Conservation (phyloP, 1,140 invertebrate genomes). For the Cardiocondyla obscurior region DNA sequence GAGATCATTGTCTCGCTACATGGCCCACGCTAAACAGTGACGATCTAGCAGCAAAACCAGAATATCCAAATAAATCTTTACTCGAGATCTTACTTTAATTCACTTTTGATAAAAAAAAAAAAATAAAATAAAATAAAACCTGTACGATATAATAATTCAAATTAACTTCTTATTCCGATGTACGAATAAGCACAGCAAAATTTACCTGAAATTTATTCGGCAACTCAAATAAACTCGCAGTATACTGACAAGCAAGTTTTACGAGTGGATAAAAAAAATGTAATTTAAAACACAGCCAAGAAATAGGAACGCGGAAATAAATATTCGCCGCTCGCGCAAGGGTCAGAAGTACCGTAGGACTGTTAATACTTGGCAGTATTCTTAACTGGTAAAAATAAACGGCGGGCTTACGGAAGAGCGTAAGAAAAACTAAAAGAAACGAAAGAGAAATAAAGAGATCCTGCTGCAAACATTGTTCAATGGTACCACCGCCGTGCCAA, state of each 20-base stretch:
- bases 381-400: slow-evolving; percentile 14
- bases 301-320: slow-evolving; percentile 13
- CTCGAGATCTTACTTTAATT: not conserved
- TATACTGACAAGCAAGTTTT: slow-evolving; percentile 6
- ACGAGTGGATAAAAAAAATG: not conserved
- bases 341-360: not conserved
- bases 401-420: not conserved
- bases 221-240: not conserved
- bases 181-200: not conserved
- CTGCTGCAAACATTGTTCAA: slow-evolving; percentile 1
- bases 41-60: too few relatives aligned
- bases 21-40: too few relatives aligned
- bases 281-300: not conserved
- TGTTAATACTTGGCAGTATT: slow-evolving; percentile 18
- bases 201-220: not conserved
- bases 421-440: not conserved
- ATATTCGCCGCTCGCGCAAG: slow-evolving; percentile 13
- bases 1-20: too few relatives aligned
- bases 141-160: not conserved
- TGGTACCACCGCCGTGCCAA: slow-evolving; percentile 3
- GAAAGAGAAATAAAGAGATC: not conserved
- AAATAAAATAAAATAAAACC: too few relatives aligned
- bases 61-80: too few relatives aligned
- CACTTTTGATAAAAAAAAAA: not conserved
- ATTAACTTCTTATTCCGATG: not conserved